Evolutionary conservation across 2,888 invertebrate genomes (phyloP).

Genomic region (Sabatieria punctata): DNA sequence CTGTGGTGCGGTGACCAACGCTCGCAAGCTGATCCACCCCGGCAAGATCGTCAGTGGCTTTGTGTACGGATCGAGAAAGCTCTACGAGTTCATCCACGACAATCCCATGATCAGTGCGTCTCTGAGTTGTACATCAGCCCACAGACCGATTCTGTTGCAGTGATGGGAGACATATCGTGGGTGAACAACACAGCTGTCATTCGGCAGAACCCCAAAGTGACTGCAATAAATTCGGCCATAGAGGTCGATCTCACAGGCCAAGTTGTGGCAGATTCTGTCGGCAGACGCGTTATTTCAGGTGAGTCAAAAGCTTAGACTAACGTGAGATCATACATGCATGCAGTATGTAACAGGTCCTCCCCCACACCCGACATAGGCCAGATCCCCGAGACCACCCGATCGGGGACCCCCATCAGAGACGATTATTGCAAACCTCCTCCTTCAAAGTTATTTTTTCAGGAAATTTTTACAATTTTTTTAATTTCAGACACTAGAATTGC

Average conservation of each 20-base stretch:
- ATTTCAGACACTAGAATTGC: no score
- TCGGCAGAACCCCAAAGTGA: slow-evolving; percentile 66
- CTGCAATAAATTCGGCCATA: slow-evolving; percentile 84
- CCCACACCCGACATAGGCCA: no score
- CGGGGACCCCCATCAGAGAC: no score
- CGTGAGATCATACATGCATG: no score
- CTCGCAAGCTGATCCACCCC: slow-evolving; percentile 56
- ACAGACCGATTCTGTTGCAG: slow-evolving; percentile 42
- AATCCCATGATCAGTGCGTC: slow-evolving; percentile 72
- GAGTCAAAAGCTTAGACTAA: no score
- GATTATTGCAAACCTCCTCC: no score
- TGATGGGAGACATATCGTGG: slow-evolving; percentile 72
- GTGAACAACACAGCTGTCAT: slow-evolving; percentile 69
- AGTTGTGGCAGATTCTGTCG: slow-evolving; percentile 76
- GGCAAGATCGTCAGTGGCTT: slow-evolving; percentile 84
- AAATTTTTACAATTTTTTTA: no score
- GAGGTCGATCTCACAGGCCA: slow-evolving; percentile 84
- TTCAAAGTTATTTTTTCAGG: no score
- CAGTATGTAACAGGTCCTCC: no score
- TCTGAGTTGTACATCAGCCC: no score
- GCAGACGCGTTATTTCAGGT: slow-evolving; percentile 49
- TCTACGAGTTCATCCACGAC: slow-evolving; percentile 81
- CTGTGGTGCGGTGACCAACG: slow-evolving; percentile 72
- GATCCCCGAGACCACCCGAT: no score
- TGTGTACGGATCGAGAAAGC: slow-evolving; percentile 63